phyloP scores from a whole-genome alignment of 2,113 vertebrate genomes.

The Turnix velox region DNA sequence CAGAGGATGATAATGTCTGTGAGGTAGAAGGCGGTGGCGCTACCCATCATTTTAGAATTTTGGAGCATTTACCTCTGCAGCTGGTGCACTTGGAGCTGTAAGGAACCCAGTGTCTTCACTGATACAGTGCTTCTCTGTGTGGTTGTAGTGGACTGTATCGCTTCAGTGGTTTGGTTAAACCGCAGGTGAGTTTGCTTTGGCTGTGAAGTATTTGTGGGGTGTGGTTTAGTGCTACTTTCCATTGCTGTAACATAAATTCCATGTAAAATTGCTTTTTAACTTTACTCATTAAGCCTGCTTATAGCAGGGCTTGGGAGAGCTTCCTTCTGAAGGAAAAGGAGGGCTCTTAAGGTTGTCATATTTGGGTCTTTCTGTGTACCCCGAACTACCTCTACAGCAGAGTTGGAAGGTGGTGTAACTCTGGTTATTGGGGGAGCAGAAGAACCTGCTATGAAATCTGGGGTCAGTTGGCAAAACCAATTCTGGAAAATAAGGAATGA shows the following conservation, averaged over 20 bases:
- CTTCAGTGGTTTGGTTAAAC: neutral
- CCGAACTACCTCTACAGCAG: neutral
- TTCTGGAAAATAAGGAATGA: neutral
- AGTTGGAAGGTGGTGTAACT: neutral
- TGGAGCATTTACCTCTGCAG: neutral
- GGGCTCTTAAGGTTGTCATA: no score
- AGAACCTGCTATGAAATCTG: neutral
- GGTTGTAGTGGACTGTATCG: neutral
- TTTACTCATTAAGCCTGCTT: neutral
- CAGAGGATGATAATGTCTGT: neutral
- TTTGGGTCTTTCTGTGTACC: no score
- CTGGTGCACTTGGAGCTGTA: accelerated
- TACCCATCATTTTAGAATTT: neutral
- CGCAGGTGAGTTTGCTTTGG: neutral
- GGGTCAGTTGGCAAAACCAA: neutral
- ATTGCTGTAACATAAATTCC: neutral
- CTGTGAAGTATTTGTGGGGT: neutral
- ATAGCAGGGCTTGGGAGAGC: neutral
- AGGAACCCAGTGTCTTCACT: neutral
- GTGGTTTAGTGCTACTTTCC: neutral
- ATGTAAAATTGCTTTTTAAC: neutral
- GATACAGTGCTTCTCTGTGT: neutral
- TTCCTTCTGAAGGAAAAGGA: neutral
- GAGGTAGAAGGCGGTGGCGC: neutral
- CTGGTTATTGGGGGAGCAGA: neutral